Evolutionary conservation across 2,797 vertebrate species (phyloP).

Genomic region (Poecile montanus): DNA sequence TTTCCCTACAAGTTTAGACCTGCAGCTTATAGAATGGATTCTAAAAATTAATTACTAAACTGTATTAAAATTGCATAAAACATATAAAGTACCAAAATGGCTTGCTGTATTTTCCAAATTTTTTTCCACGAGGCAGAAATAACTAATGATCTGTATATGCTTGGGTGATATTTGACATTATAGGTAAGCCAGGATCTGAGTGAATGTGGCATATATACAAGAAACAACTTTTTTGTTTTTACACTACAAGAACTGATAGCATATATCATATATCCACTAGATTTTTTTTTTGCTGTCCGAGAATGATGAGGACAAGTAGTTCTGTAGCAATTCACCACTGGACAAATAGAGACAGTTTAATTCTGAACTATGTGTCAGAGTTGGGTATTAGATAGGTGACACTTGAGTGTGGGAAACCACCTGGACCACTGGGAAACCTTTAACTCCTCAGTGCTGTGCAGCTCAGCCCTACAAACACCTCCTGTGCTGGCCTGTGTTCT

Average conservation of each 20-base stretch:
- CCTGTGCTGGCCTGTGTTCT: neutral
- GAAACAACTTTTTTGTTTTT: neutral
- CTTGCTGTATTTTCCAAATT: neutral
- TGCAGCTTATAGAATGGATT: neutral
- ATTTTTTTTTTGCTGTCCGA: neutral
- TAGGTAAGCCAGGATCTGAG: neutral
- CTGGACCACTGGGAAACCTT: neutral
- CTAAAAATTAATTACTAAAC: neutral
- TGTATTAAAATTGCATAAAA: neutral
- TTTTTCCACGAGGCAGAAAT: neutral
- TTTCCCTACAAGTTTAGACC: neutral
- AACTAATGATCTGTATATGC: neutral
- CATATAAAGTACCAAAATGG: neutral
- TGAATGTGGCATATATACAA: neutral
- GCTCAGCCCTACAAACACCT: neutral
- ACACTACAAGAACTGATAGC: neutral
- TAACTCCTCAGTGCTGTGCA: neutral
- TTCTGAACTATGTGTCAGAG: neutral
- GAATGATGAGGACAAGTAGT: neutral
- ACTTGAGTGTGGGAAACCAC: neutral
- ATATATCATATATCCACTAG: neutral
- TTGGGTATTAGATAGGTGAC: neutral
- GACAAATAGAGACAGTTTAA: neutral
- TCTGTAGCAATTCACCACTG: neutral
- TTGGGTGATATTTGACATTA: neutral